Conservation (phyloP, 2,888 invertebrate species). For the Phyllotreta cruciferae region DNA sequence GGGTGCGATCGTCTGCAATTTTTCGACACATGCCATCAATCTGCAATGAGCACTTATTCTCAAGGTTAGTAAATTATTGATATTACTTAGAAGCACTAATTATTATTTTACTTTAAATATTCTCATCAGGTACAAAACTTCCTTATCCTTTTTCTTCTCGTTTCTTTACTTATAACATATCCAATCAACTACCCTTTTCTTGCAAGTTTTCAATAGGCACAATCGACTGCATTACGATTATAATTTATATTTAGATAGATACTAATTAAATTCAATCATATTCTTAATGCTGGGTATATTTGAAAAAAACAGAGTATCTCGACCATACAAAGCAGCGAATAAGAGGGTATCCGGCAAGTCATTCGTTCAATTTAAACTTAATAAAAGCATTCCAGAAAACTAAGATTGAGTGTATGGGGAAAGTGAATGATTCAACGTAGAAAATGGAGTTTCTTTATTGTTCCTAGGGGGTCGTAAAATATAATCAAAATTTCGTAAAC, state of each 20-base stretch:
- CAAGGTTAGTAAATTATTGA: conserved; percentile 60
- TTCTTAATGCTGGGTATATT: no score
- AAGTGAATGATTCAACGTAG: conserved; percentile 1
- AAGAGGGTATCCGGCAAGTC: conserved; percentile 26
- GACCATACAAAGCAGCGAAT: no score
- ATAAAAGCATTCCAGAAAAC: conserved; percentile 30
- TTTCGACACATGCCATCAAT: conserved; percentile 54
- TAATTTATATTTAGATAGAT: no score
- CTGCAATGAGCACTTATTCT: conserved; percentile 57
- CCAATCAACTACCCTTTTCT: no score
- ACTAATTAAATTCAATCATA: no score
- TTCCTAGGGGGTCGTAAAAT: neutral
- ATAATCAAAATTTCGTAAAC: neutral
- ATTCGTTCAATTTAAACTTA: conserved; percentile 31
- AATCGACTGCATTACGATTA: no score
- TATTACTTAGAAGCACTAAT: no score
- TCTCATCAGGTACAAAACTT: neutral
- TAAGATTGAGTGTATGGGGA: conserved; percentile 25
- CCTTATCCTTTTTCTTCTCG: neutral
- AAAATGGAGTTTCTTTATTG: conserved; percentile 1
- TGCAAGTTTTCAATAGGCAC: no score
- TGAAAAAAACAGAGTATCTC: no score
- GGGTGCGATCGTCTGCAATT: conserved; percentile 46
- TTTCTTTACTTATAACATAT: neutral
- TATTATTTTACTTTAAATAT: conserved; percentile 24